Percentiles rank a stretch among this genome's conserved stretches.
Evolutionary conservation across 2,888 invertebrate species (phyloP).

Genomic region (Nymphalis c-album): DNA sequence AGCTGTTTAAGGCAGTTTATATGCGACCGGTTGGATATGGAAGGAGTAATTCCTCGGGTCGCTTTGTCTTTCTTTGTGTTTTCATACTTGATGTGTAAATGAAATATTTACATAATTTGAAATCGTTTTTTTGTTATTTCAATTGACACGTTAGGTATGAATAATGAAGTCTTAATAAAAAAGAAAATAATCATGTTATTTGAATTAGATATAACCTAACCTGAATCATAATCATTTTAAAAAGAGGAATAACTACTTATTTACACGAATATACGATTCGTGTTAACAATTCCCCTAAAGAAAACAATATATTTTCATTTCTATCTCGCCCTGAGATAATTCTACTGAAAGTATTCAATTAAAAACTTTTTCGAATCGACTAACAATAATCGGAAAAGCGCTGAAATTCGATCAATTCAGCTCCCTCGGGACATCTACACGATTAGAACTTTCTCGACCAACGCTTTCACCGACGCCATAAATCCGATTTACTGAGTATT

Average conservation of each 20-base stretch:
- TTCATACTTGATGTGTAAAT: constrained; percentile 23
- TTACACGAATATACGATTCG: neutral
- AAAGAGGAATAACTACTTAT: too few species aligned
- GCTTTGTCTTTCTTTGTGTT: constrained; percentile 39
- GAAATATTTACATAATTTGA: constrained; percentile 3
- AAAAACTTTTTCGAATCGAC: constrained; percentile 31
- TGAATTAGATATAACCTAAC: neutral
- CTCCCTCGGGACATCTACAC: constrained; percentile 30
- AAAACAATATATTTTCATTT: constrained; percentile 12
- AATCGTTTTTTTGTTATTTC: neutral
- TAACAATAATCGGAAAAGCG: constrained; percentile 30
- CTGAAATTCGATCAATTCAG: constrained; percentile 28
- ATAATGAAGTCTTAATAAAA: neutral
- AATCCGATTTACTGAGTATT: constrained; percentile 8
- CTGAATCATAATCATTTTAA: too few species aligned
- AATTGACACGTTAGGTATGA: neutral
- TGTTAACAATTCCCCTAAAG: neutral
- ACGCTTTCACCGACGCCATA: constrained; percentile 17
- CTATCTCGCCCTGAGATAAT: constrained; percentile 7
- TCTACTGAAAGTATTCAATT: constrained; percentile 28
- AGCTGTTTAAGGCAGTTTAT: constrained; percentile 59
- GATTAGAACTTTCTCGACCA: constrained; percentile 31
- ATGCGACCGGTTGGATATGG: constrained; percentile 51
- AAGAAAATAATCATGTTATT: neutral
- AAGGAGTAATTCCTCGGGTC: constrained; percentile 48